Conservation (phyloP, 1,140 invertebrate species). For the Drosophila teissieri region DNA sequence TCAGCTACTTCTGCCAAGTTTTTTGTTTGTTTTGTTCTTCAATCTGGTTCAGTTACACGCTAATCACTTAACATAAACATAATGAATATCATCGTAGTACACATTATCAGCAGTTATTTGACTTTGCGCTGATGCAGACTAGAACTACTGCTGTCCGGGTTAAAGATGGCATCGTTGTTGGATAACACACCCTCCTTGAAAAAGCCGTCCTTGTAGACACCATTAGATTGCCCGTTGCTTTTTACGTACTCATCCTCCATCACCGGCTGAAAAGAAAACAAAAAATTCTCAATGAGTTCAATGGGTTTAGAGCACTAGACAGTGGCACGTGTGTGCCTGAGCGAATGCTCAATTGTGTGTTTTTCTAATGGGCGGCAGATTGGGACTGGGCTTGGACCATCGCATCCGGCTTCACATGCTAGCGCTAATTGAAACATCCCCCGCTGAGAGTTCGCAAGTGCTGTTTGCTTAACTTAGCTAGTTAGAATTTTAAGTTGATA, state of each 20-base stretch:
- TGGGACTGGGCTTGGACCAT: slow-evolving; percentile 55
- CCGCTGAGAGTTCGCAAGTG: slow-evolving; percentile 72
- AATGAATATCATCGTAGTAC: slow-evolving; percentile 80
- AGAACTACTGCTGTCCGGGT: slow-evolving; percentile 84
- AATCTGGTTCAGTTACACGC: slow-evolving; percentile 59
- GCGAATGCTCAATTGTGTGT: slow-evolving; percentile 47
- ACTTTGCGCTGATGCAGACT: slow-evolving; percentile 84
- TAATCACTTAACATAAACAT: slow-evolving; percentile 75
- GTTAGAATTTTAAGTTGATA: slow-evolving; percentile 81
- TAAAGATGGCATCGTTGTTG: slow-evolving; percentile 78
- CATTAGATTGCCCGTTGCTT: slow-evolving; percentile 62
- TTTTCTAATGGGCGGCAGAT: slow-evolving; percentile 59
- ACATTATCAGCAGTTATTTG: slow-evolving; percentile 83
- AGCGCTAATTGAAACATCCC: slow-evolving; percentile 78
- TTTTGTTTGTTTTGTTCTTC: slow-evolving; percentile 42
- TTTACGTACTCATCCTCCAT: slow-evolving; percentile 84
- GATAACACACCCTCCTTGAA: slow-evolving; percentile 78
- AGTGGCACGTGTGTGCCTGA: slow-evolving; percentile 29
- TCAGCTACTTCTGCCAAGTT: slow-evolving; percentile 23
- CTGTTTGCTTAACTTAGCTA: slow-evolving; percentile 74
- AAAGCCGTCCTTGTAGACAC: slow-evolving; percentile 55
- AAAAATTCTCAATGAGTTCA: slow-evolving; percentile 7
- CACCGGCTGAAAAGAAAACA: slow-evolving; percentile 83
- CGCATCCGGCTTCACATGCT: slow-evolving; percentile 77
- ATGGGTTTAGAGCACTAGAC: slow-evolving; percentile 5